Conservation (phyloP, 2,113 vertebrate genomes). For the Antechinus flavipes region DNA sequence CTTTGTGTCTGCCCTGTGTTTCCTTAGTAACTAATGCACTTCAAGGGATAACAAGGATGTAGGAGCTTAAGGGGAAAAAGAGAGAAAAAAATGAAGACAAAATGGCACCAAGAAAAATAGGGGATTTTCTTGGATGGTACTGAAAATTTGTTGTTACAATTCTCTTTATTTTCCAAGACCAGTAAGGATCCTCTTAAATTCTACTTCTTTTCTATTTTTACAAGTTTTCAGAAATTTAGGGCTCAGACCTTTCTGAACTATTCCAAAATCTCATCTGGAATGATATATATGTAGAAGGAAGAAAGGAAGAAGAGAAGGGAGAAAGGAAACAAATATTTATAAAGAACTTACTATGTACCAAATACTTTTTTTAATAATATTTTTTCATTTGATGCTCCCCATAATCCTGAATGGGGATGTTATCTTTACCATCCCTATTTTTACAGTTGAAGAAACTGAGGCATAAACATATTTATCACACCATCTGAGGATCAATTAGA, state of each 20-base stretch:
- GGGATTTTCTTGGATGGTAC: conserved; percentile 41
- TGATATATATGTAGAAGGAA: neutral
- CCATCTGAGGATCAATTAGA: neutral
- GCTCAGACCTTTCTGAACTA: neutral
- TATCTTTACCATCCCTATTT: neutral
- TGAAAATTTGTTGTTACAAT: conserved; percentile 29
- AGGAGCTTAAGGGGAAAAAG: conserved; percentile 42
- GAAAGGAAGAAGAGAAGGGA: neutral
- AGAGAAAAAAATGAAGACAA: conserved; percentile 43
- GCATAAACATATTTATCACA: neutral
- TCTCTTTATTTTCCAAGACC: conserved; percentile 53
- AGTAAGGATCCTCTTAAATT: conserved; percentile 20
- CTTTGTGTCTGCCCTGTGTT: conserved; percentile 54
- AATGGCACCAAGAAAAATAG: conserved; percentile 51
- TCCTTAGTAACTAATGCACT: conserved; percentile 71
- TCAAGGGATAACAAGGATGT: conserved; percentile 46
- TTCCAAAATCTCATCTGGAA: neutral
- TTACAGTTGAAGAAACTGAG: neutral
- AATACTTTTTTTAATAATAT: neutral
- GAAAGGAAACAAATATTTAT: neutral
- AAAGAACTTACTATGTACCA: neutral
- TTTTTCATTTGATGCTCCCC: neutral
- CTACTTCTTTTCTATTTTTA: neutral
- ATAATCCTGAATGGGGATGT: neutral
- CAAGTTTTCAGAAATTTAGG: conserved; percentile 3